These are phyloP conservation scores for Stenchaetothrips biformis DNA, from an alignment of 2,888 invertebrate genomes.

Conservation along the genomic window DNA sequence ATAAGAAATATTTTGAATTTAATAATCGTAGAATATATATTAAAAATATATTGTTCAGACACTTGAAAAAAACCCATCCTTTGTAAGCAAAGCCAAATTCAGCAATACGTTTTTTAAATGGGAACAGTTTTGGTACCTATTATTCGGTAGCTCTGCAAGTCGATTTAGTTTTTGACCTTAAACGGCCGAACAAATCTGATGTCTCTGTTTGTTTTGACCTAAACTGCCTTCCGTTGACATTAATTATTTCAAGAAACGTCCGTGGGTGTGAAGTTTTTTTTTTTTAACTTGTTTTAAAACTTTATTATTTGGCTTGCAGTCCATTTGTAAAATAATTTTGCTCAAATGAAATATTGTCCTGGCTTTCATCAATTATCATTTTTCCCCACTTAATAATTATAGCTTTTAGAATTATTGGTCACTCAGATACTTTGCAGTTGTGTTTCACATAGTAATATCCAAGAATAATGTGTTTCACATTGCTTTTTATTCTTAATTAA, in stretches of 20 bases:
- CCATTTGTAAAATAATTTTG: conserved; percentile 6
- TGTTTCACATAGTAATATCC: too few species aligned
- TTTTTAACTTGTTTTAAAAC: background rate
- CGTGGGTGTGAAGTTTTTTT: background rate
- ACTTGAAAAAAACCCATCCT: too few species aligned
- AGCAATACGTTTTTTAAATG: conserved; percentile 9
- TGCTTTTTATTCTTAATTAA: background rate
- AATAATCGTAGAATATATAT: background rate
- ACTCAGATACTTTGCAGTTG: too few species aligned
- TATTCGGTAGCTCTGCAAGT: background rate
- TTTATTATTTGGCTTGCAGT: background rate
- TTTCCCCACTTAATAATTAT: background rate
- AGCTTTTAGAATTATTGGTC: background rate
- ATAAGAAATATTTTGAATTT: background rate
- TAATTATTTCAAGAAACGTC: too few species aligned
- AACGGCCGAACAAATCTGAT: too few species aligned
- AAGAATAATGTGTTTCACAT: background rate
- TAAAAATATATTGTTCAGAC: background rate
- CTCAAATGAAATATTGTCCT: background rate
- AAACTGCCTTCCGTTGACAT: too few species aligned
- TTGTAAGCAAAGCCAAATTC: conserved; percentile 11
- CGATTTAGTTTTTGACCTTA: background rate
- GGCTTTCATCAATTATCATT: background rate
- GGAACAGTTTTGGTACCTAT: background rate
- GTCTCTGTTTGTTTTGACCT: too few species aligned